Evolutionary conservation across 2,888 invertebrate species (phyloP), one percentile per base, ranked within the genome.

Genomic region (Papilio protenor): DNA sequence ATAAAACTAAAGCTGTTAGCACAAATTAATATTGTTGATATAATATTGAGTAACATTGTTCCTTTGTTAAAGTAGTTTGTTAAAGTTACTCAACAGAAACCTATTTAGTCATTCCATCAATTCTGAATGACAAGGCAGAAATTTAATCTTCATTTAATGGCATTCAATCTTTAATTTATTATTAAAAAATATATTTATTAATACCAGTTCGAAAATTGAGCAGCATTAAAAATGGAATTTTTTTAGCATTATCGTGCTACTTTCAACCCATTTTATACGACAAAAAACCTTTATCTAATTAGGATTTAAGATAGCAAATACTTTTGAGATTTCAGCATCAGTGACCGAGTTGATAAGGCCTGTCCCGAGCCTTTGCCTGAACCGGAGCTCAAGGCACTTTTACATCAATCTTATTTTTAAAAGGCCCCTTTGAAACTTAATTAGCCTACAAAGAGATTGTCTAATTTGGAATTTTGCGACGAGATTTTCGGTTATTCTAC

Each of bases 391-490:
- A 5, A 11, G 40, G 45, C 45, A 69, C 12, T 72, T 55, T 72
- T 55, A 55, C 27, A 55, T 52, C 21, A 52, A 71, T 40, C n/a
- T 18, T 72, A 33, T 33, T 72, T 55, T 33, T 33, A 40, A 27
- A 55, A 72, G n/a, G 52, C n/a, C 45, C 18, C 72, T 72, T 55
- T 72, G 72, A 72, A 72, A 27, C 72, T 33, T 40, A 72, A 72
- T 72, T 55, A 72, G 55, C 12, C 33, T 55, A 45, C 66, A 69
- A 72, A 55, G 72, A 55, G 55, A 33, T 72, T 23, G 55, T 55
- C 55, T 55, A 40, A 72, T 52, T 33, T 55, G 40, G 11, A 72
- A 45, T 18, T 8, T 69, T n/a, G 4, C n/a, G 64, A 8, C 45
- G 1, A 69, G 11, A 21, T 69, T 45, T 69, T 61, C 16, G 27